Conservation (phyloP, 1,140 invertebrate species). For the Thaumetopoea pityocampa region DNA sequence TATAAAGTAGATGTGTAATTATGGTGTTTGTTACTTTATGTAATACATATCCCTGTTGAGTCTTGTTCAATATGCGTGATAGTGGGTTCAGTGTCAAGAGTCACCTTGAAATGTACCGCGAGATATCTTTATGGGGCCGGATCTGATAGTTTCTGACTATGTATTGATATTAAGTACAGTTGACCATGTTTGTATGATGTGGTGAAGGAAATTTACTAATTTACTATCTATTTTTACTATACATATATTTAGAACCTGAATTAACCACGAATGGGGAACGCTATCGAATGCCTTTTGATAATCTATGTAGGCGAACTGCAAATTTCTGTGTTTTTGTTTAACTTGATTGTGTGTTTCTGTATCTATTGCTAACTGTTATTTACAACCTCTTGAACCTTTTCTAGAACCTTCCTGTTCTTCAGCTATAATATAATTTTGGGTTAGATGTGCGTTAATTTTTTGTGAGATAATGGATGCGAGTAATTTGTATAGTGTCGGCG, state of each 20-base stretch:
- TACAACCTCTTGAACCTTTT: conserved; percentile 18
- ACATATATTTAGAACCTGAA: conserved; percentile 4
- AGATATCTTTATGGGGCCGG: neutral
- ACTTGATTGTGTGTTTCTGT: conserved; percentile 5
- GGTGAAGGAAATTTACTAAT: conserved; percentile 5
- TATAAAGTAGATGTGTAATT: conserved; percentile 1
- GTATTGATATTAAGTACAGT: neutral
- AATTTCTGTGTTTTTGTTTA: neutral
- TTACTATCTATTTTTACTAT: conserved; percentile 1
- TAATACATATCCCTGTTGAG: neutral
- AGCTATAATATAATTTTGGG: conserved; percentile 19
- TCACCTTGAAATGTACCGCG: neutral
- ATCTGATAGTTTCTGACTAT: neutral
- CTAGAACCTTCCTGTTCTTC: conserved; percentile 28
- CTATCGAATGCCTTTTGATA: conserved; percentile 5
- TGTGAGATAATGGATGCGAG: conserved; percentile 5
- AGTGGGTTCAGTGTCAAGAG: conserved; percentile 2
- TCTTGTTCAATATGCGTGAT: conserved; percentile 1
- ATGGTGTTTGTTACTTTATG: neutral
- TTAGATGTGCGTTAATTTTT: conserved; percentile 18
- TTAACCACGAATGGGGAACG: conserved; percentile 7
- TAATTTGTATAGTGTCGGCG: conserved; percentile 31
- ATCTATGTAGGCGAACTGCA: conserved; percentile 2
- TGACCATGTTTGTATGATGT: neutral
- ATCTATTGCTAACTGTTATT: conserved; percentile 25